Base-by-base conservation (phyloP, 2,797 vertebrate genomes). In the Gymnocypris eckloni region DNA sequence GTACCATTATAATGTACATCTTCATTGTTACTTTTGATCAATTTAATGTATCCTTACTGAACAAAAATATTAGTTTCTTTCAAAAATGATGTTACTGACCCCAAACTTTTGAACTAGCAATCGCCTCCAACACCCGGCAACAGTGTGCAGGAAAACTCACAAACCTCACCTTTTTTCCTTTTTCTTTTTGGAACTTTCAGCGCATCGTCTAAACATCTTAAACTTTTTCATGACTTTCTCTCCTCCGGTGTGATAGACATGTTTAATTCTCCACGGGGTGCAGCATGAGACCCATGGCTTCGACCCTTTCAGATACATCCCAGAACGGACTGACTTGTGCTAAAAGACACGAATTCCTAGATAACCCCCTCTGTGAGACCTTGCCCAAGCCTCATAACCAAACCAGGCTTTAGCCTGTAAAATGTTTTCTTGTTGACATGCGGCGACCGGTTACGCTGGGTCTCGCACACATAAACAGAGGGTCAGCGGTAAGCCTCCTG, bases 401-500 rank as follows among this genome's bases (percentile, higher is more conserved):
- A 25, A 41, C 9, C 6, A 52, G 54, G 56, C 67, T 80, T 79
- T 67, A 87, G 50, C 39, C 41, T 54, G 33, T 4, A 2, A 45
- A 84, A 72, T 54, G 67, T 75, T 79, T n/a, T 3, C 28, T 52
- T 61, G 78, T 28, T 71, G 86, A 33, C 39, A 48, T 45, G 10
- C 50, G 4, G 39, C 2, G 33, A 25, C 12, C 3, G 83, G 81
- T 84, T 72, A 79, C 37, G n/a, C 61, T n/a, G 76, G 71, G 81
- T 79, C 75, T 56, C 22, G n/a, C 15, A 67, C 48, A 64, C 41
- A 50, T 69, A 61, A 82, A 79, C n/a, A 10, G 37, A 39, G 22
- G 79, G 79, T 80, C 83, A 83, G 64, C 11, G 39, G 59, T 88
- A 89, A 89, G 90, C 86, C 56, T 61, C 61, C 79, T 33, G 86